A percentile compares a stretch with the other conserved stretches of the same genome.
Conservation (phyloP, 2,888 invertebrate species). For the Apomyelois bistriatella region DNA sequence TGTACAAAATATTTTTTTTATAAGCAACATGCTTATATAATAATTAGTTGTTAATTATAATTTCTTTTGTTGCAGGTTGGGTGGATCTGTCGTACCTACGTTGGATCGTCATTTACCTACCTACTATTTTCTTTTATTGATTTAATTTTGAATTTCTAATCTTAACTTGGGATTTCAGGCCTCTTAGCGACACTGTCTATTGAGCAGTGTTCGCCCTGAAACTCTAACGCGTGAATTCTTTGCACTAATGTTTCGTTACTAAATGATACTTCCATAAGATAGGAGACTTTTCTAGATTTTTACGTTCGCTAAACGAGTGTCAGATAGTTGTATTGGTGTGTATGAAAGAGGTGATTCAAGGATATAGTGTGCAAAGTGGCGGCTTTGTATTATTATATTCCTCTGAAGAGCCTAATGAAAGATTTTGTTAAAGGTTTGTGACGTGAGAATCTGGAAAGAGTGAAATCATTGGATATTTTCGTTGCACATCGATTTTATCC, state of each 20-base stretch:
- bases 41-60: not conserved
- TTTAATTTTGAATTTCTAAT: too few species aligned
- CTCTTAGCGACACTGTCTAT: too few species aligned
- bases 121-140: too few species aligned
- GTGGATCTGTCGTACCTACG: not conserved
- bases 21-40: not conserved
- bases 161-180: too few species aligned
- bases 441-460: slow-evolving; percentile 23
- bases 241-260: too few species aligned
- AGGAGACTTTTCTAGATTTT: slow-evolving; percentile 22
- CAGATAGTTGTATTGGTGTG: slow-evolving; percentile 28
- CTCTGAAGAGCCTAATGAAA: slow-evolving; percentile 26
- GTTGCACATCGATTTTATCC: not conserved
- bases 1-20: too few species aligned
- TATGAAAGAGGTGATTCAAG: slow-evolving; percentile 24
- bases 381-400: slow-evolving; percentile 51
- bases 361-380: slow-evolving; percentile 59
- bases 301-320: slow-evolving; percentile 31
- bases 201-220: too few species aligned
- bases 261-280: too few species aligned
- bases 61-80: not conserved
- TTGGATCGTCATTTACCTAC: not conserved
- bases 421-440: slow-evolving; percentile 25
- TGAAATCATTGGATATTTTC: slow-evolving; percentile 17
- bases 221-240: too few species aligned